Conservation (phyloP, 2,797 vertebrate genomes). For the Mastacembelus armatus region DNA sequence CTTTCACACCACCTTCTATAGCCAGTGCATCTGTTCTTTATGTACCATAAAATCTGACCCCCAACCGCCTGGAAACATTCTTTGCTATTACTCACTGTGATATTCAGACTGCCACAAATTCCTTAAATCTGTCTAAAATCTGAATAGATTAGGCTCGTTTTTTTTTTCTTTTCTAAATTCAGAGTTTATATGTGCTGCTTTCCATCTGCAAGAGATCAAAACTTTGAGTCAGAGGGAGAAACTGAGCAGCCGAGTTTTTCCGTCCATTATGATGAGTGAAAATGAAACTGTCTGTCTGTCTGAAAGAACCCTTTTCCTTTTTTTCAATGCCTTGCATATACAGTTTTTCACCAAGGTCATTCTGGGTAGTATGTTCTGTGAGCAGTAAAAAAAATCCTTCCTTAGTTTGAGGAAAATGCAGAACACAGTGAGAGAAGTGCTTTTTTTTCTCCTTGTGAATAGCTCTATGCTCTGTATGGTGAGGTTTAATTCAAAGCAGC, state of each 20-base stretch:
- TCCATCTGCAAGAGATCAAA: constrained; percentile 38
- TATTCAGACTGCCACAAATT: constrained; percentile 30
- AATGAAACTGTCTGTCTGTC: constrained; percentile 8
- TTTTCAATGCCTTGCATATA: constrained; percentile 11
- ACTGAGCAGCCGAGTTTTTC: constrained; percentile 8
- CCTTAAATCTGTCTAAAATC: no score
- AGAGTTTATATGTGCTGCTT: constrained; percentile 2
- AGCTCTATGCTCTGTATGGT: neutral
- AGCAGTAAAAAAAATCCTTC: constrained; percentile 27
- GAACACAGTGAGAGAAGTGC: constrained; percentile 40
- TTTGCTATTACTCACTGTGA: constrained; percentile 28
- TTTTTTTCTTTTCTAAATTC: constrained; percentile 1
- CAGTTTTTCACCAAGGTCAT: constrained; percentile 46
- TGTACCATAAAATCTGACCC: constrained; percentile 54
- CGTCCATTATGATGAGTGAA: neutral
- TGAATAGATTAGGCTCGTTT: no score
- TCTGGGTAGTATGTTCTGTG: constrained; percentile 10
- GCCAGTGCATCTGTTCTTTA: constrained; percentile 69
- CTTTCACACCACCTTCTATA: constrained; percentile 63
- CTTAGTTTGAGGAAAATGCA: constrained; percentile 37
- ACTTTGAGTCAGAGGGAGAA: constrained; percentile 7
- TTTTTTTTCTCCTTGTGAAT: constrained; percentile 27
- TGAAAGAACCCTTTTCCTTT: neutral
- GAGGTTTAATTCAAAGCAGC: constrained; percentile 37
- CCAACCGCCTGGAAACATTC: constrained; percentile 54